Evolutionary conservation across 2,797 vertebrate genomes (phyloP).

Genomic region (Tapera naevia): DNA sequence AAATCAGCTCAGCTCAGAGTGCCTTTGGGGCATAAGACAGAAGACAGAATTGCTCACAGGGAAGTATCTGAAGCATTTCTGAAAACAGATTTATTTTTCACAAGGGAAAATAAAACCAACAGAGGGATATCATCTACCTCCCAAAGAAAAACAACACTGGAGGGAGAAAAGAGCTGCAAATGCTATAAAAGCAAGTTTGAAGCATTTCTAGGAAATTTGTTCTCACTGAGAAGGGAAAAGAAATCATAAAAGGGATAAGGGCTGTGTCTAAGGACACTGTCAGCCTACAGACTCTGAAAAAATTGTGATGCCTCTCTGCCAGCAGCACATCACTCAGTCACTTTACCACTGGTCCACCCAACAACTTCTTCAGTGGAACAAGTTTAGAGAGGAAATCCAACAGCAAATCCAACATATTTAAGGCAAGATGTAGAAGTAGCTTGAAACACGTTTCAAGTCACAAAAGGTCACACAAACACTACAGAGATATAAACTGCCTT

Average conservation of each 20-base stretch:
- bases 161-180: background rate
- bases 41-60: conserved; percentile 6
- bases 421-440: background rate
- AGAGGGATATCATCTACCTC: conserved; percentile 24
- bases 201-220: background rate
- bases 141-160: background rate
- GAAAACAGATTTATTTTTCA: conserved; percentile 49
- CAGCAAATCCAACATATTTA: background rate
- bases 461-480: background rate
- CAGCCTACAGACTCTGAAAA: background rate
- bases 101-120: conserved; percentile 55
- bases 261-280: background rate
- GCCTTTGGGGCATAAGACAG: conserved; percentile 35
- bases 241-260: background rate
- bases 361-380: background rate
- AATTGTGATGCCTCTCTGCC: background rate
- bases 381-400: background rate
- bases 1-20: conserved; percentile 60
- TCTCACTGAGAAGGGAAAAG: background rate
- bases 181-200: background rate
- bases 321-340: background rate
- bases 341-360: background rate
- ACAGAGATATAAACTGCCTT: background rate
- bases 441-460: background rate
- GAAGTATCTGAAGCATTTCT: conserved; percentile 46